These are phyloP conservation scores for Lutraria lutraria DNA, from an alignment of 2,888 invertebrate species.

Conservation along the genomic window DNA sequence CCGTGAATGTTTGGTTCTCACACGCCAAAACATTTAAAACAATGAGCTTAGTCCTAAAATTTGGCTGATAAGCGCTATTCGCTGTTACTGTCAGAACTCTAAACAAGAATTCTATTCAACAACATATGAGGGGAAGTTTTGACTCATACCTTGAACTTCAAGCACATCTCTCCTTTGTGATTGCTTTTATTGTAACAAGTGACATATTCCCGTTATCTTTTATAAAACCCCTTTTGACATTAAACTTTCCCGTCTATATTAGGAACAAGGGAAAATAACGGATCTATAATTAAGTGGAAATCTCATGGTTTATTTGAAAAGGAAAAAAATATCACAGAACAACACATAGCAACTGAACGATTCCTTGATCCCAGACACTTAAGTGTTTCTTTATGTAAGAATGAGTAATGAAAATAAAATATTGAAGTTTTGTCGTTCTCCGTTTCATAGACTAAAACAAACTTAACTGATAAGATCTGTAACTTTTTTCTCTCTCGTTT, in stretches of 20 bases:
- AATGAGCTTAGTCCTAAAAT: neutral
- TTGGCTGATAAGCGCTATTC: neutral
- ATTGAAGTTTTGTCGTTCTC: neutral
- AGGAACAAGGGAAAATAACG: slow-evolving; percentile 3
- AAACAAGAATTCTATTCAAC: neutral
- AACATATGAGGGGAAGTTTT: neutral
- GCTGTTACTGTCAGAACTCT: too few relatives aligned
- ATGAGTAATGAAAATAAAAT: slow-evolving; percentile 6
- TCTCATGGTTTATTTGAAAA: neutral
- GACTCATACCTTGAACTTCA: neutral
- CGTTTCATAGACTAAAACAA: neutral
- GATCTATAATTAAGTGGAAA: slow-evolving; percentile 9
- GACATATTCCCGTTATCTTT: neutral
- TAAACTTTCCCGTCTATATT: neutral
- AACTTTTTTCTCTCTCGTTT: too few relatives aligned
- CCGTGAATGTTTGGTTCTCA: too few relatives aligned
- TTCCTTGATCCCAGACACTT: slow-evolving; percentile 7
- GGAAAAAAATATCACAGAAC: neutral
- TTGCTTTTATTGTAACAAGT: neutral
- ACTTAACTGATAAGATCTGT: neutral
- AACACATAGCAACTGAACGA: neutral
- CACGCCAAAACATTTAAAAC: too few relatives aligned
- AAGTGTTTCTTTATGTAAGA: neutral
- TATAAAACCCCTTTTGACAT: neutral
- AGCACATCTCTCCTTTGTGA: neutral